Conservation (phyloP, 2,113 vertebrate species). For the Redunca redunca region DNA sequence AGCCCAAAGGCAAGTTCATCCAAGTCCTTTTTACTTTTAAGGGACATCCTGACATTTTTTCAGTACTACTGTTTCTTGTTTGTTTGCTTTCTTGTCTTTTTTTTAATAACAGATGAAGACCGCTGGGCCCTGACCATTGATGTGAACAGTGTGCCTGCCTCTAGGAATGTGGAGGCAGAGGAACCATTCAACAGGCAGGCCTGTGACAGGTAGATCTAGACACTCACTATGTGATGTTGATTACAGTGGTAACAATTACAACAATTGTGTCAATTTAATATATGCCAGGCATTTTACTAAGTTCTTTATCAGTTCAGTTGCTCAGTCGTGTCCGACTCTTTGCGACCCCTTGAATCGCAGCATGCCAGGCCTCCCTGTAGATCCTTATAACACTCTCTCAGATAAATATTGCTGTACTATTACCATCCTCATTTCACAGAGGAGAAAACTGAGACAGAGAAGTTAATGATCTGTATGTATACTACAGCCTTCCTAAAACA, state of each 20-base stretch:
- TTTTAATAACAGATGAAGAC: neutral
- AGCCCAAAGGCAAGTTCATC: neutral
- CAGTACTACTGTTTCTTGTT: neutral
- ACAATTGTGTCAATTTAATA: neutral
- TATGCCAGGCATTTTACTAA: neutral
- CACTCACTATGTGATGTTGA: neutral
- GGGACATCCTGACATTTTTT: neutral
- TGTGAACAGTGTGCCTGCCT: neutral
- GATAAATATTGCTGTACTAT: neutral
- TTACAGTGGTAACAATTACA: neutral
- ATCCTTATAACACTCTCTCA: neutral
- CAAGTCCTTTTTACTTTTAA: conserved; percentile 17
- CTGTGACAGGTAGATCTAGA: neutral
- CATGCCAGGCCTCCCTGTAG: neutral
- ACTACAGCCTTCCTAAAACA: neutral
- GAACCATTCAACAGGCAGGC: neutral
- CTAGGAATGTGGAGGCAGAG: neutral
- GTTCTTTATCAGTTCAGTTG: neutral
- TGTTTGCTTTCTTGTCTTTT: neutral
- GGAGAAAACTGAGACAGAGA: neutral
- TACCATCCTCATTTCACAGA: neutral
- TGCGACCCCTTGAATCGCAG: too few species aligned
- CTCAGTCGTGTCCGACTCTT: too few species aligned
- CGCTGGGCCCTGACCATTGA: neutral
- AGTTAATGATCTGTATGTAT: neutral